Percentiles rank a stretch among this genome's conserved stretches.
Conservation (phyloP, 2,113 vertebrate genomes). For the Bubo blakistoni region DNA sequence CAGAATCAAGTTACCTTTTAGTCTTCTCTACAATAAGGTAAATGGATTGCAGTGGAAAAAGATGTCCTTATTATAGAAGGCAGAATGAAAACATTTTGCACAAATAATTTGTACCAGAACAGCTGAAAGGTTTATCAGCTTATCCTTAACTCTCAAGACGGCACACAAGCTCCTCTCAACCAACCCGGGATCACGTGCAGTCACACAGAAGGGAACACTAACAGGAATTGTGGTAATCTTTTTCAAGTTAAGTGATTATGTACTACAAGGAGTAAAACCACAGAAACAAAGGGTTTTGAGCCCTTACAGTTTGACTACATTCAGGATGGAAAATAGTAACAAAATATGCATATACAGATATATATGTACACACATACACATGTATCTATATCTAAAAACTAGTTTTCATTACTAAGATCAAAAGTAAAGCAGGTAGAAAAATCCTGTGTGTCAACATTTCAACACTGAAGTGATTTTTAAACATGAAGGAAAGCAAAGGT, state of each 20-base stretch:
- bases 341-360: neutral
- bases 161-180: neutral
- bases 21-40: neutral
- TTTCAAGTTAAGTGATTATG: neutral
- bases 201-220: neutral
- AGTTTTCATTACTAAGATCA: neutral
- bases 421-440: neutral
- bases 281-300: neutral
- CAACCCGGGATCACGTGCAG: neutral
- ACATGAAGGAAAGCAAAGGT: neutral
- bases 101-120: conserved; percentile 9
- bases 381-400: neutral
- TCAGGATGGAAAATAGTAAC: neutral
- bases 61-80: neutral
- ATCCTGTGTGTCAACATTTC: neutral
- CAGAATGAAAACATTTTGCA: neutral
- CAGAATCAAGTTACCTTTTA: neutral
- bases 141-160: neutral
- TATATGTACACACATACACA: no score
- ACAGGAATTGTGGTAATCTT: neutral
- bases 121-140: neutral
- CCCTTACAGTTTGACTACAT: neutral
- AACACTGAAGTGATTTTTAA: neutral
- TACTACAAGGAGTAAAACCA: neutral
- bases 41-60: neutral